These are phyloP conservation scores for Gallinago nigripennis DNA, from an alignment of 2,797 vertebrate species.

Conservation along the genomic window DNA sequence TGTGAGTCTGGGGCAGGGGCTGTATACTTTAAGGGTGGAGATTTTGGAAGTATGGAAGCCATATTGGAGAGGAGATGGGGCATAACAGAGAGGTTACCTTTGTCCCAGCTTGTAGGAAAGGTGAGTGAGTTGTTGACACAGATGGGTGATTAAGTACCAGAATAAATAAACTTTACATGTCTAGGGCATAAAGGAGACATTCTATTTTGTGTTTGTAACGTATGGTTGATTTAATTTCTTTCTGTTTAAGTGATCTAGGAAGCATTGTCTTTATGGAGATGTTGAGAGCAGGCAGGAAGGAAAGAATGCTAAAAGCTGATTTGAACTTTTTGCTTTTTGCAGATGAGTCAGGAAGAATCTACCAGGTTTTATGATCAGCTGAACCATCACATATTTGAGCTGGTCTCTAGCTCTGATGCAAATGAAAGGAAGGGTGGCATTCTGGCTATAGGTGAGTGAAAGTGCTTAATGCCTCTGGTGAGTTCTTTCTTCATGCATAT, in stretches of 20 bases:
- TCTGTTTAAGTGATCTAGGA: not conserved
- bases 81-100: not conserved
- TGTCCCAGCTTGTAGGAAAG: not conserved
- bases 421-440: constrained; percentile 99
- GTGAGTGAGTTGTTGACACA: not conserved
- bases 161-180: not conserved
- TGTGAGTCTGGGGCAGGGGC: not conserved
- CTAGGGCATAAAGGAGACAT: not conserved
- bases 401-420: constrained; percentile 98
- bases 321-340: constrained; percentile 18
- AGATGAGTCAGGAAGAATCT: constrained; percentile 98
- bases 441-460: constrained; percentile 91
- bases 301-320: not conserved
- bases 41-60: not conserved
- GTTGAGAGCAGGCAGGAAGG: not conserved
- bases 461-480: not conserved
- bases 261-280: not conserved
- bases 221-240: not conserved
- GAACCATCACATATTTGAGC: constrained; percentile 98
- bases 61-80: not conserved
- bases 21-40: not conserved
- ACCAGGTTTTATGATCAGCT: constrained; percentile 97
- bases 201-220: not conserved
- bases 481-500: not conserved
- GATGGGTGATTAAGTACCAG: not conserved